Conservation (phyloP, 2,113 vertebrate species). For the Micromys minutus region DNA sequence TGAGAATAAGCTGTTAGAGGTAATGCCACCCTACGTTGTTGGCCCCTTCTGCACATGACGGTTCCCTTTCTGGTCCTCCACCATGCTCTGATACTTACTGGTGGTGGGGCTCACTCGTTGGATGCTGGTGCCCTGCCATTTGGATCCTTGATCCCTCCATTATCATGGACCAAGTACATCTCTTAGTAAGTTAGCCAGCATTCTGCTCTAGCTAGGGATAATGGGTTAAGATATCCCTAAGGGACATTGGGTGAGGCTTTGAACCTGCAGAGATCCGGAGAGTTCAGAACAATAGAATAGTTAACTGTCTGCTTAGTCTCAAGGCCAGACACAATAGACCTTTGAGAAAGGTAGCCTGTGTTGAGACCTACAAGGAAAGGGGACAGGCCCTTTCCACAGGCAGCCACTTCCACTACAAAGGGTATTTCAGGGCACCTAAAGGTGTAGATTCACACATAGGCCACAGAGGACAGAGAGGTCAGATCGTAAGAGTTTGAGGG, state of each 20-base stretch:
- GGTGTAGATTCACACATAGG: neutral
- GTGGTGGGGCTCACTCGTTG: neutral
- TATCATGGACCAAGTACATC: neutral
- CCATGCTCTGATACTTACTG: neutral
- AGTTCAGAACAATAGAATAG: neutral
- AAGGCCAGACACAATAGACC: accelerated
- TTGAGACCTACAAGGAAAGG: neutral
- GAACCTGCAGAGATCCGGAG: neutral
- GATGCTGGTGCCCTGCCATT: neutral
- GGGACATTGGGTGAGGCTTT: accelerated
- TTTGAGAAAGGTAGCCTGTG: neutral
- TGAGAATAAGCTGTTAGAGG: neutral
- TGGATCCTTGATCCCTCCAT: neutral
- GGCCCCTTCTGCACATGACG: neutral
- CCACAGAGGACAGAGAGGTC: no score
- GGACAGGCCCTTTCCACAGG: neutral
- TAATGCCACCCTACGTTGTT: neutral
- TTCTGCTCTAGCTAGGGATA: neutral
- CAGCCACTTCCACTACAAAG: neutral
- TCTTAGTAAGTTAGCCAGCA: neutral
- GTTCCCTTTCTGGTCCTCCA: neutral
- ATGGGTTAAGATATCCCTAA: neutral
- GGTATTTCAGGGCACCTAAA: neutral
- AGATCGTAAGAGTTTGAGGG: neutral
- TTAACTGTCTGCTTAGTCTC: neutral